phyloP scores from a whole-genome alignment of 2,113 vertebrate species.

The Ornithorhynchus anatinus region DNA sequence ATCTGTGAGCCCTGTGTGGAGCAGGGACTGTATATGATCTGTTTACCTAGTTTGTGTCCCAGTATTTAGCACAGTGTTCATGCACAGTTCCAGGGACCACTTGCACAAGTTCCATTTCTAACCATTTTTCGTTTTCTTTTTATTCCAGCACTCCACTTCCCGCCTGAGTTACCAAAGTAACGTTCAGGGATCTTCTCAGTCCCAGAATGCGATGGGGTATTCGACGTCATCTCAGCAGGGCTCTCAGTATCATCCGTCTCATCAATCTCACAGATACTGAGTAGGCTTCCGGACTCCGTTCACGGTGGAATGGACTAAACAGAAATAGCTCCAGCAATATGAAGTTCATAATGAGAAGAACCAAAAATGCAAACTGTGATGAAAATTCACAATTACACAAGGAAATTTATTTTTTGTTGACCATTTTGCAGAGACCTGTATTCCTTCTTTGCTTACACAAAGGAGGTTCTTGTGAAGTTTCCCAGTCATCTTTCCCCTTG shows the following conservation, averaged over 20 bases:
- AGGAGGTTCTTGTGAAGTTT: conserved; percentile 69
- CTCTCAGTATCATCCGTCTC: conserved; percentile 88
- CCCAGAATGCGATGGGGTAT: conserved; percentile 94
- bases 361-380: conserved; percentile 71
- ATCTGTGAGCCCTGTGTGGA: too few species aligned
- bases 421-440: conserved; percentile 31
- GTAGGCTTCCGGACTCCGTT: conserved; percentile 26
- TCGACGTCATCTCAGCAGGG: conserved; percentile 94
- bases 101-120: neutral
- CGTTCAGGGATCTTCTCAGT: conserved; percentile 92
- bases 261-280: conserved; percentile 96
- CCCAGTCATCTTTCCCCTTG: conserved; percentile 57
- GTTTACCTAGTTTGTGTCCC: too few species aligned
- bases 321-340: conserved; percentile 72
- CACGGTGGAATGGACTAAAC: conserved; percentile 46
- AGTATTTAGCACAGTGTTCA: too few species aligned
- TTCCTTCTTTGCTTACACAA: conserved; percentile 56
- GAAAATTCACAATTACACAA: conserved; percentile 36
- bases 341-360: conserved; percentile 73
- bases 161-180: conserved; percentile 99
- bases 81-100: too few species aligned
- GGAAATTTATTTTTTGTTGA: conserved; percentile 57
- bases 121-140: conserved; percentile 23
- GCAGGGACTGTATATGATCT: too few species aligned
- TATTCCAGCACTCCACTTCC: conserved; percentile 87